Conservation (phyloP, 2,888 invertebrate genomes). For the Plemyria rubiginata region DNA sequence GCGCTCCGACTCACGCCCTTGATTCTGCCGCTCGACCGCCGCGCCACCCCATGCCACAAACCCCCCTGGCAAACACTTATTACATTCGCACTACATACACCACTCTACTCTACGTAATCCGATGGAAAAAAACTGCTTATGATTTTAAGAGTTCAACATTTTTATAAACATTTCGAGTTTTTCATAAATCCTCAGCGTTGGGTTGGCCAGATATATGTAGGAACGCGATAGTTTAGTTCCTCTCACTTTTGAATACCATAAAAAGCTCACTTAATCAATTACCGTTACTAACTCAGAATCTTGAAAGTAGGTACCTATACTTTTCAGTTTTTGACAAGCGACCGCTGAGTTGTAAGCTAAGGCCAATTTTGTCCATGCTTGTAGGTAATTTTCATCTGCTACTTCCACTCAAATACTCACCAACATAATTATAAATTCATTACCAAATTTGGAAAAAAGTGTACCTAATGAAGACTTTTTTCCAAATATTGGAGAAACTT, state of each 20-base stretch:
- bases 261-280: too few species aligned
- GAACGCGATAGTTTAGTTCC: neutral
- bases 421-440: too few species aligned
- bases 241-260: too few species aligned
- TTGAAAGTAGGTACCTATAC: too few species aligned
- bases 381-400: too few species aligned
- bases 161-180: conserved; percentile 23
- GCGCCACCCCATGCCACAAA: conserved; percentile 54
- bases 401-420: too few species aligned
- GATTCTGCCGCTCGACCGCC: conserved; percentile 68
- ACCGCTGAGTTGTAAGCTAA: too few species aligned
- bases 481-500: neutral
- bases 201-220: neutral
- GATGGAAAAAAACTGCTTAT: conserved; percentile 75
- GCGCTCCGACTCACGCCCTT: conserved; percentile 58
- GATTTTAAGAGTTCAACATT: conserved; percentile 46
- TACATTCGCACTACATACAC: conserved; percentile 80
- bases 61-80: conserved; percentile 77
- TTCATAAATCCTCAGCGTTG: neutral
- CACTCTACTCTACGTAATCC: conserved; percentile 77
- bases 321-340: too few species aligned
- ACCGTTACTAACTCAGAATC: neutral
- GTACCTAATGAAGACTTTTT: too few species aligned
- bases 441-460: too few species aligned
- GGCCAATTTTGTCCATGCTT: too few species aligned